Evolutionary conservation across 2,113 vertebrate genomes (phyloP).

Genomic region (Onychostruthus taczanowskii): DNA sequence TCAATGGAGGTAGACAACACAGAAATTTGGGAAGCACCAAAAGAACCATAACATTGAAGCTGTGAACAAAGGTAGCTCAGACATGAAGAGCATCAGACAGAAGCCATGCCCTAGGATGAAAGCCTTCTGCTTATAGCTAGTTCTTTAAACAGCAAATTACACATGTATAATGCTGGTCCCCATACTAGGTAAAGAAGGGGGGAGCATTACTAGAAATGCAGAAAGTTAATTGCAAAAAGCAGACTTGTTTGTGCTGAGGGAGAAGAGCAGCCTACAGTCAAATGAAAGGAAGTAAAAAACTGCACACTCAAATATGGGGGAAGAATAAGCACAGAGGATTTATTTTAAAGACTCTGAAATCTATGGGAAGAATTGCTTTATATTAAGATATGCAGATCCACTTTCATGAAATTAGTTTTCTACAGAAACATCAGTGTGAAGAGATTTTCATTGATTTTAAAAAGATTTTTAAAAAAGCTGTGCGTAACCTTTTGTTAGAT

Average conservation of each 20-base stretch:
- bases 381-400: not conserved
- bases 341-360: not conserved
- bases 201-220: not conserved
- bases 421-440: not conserved
- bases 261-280: not conserved
- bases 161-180: not conserved
- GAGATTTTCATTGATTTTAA: not conserved
- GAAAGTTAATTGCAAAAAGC: not conserved
- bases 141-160: not conserved
- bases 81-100: not conserved
- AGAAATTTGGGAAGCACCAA: not conserved
- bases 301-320: not conserved
- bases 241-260: not conserved
- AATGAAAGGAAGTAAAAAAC: not conserved
- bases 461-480: not conserved
- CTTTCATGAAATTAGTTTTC: not conserved
- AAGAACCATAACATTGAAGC: not conserved
- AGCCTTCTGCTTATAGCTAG: not conserved
- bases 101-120: not conserved
- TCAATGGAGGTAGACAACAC: not conserved
- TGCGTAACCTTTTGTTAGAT: not conserved
- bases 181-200: not conserved
- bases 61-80: not conserved
- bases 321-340: not conserved
- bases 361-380: not conserved